phyloP scores from a whole-genome alignment of 2,797 vertebrate genomes.

The Tragelaphus eurycerus region DNA sequence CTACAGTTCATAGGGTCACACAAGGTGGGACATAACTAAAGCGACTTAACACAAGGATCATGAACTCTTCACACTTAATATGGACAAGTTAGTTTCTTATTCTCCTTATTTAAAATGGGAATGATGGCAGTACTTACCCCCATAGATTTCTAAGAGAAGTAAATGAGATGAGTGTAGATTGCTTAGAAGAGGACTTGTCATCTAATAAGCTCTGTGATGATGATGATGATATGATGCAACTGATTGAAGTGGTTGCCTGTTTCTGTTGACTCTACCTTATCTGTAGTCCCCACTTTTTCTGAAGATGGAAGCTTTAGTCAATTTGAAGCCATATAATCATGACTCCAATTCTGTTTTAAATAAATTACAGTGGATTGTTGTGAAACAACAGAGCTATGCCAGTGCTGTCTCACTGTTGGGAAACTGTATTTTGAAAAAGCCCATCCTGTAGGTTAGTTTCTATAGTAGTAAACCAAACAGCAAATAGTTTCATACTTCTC shows the following conservation, averaged over 20 bases:
- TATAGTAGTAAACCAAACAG: background rate
- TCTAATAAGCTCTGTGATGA: no score
- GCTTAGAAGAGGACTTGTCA: background rate
- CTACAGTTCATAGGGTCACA: background rate
- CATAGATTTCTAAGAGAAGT: background rate
- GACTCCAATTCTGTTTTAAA: background rate
- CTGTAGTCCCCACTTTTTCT: background rate
- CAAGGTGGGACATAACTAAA: background rate
- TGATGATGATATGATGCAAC: background rate
- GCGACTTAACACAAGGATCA: background rate
- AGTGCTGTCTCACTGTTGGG: background rate
- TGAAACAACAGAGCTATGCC: background rate
- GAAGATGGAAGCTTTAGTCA: background rate
- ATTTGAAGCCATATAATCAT: background rate
- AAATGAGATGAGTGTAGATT: background rate
- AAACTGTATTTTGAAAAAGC: background rate
- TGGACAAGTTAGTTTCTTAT: background rate
- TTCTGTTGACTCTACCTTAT: background rate
- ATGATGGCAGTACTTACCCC: background rate
- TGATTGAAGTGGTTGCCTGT: rapidly evolving
- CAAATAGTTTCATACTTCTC: background rate
- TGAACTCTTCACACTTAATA: background rate
- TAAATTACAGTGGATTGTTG: background rate
- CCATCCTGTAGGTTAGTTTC: background rate
- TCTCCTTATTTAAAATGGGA: background rate